These are phyloP conservation scores for Cylas formicarius DNA, from an alignment of 1,140 invertebrate species.

Conservation along the genomic window DNA sequence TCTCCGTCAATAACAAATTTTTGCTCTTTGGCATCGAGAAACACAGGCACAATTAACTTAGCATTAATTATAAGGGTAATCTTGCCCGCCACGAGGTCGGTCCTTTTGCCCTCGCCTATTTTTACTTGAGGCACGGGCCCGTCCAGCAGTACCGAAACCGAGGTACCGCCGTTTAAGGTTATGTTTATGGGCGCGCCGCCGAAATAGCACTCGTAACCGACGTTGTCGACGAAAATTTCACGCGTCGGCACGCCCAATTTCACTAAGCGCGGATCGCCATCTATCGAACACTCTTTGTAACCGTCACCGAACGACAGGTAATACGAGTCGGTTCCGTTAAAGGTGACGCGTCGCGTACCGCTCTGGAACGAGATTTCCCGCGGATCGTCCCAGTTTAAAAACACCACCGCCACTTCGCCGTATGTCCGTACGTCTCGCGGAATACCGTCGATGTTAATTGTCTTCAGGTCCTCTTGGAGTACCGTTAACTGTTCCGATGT, in stretches of 20 bases:
- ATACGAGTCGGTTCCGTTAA: slow-evolving; percentile 65
- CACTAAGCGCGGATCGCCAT: slow-evolving; percentile 67
- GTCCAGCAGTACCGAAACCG: slow-evolving; percentile 68
- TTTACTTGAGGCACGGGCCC: slow-evolving; percentile 82
- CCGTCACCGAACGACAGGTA: slow-evolving; percentile 61
- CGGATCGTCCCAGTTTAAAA: slow-evolving; percentile 77
- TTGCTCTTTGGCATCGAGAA: slow-evolving; percentile 79
- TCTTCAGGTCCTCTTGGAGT: slow-evolving; percentile 58
- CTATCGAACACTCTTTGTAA: slow-evolving; percentile 64
- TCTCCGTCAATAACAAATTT: slow-evolving; percentile 68
- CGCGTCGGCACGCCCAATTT: slow-evolving; percentile 85
- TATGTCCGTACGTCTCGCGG: slow-evolving; percentile 81
- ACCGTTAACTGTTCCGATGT: slow-evolving; percentile 45
- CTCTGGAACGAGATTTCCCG: slow-evolving; percentile 78
- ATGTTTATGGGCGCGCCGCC: slow-evolving; percentile 80
- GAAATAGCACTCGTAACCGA: slow-evolving; percentile 84
- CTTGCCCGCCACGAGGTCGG: slow-evolving; percentile 72
- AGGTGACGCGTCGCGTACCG: slow-evolving; percentile 54
- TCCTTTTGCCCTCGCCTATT: slow-evolving; percentile 61
- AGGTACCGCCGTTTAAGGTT: slow-evolving; percentile 72
- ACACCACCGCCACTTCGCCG: slow-evolving; percentile 73
- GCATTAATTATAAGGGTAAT: slow-evolving; percentile 79
- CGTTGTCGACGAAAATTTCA: slow-evolving; percentile 83
- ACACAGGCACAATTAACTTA: slow-evolving; percentile 67
- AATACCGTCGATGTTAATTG: slow-evolving; percentile 78